Percentiles rank a stretch among this genome's conserved stretches.
phyloP scores from a whole-genome alignment of 2,113 vertebrate species.

The Halichoeres trimaculatus region DNA sequence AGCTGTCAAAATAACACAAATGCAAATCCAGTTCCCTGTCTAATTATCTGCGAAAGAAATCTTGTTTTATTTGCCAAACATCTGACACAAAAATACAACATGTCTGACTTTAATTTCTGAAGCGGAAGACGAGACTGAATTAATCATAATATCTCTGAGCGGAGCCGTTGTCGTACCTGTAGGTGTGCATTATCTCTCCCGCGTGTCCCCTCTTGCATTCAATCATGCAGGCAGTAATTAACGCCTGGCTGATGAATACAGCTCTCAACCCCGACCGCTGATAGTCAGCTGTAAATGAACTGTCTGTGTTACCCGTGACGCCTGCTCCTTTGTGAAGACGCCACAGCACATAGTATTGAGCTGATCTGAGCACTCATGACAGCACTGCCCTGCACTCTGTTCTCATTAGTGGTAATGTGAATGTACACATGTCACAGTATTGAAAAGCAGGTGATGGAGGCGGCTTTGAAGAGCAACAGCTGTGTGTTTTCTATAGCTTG shows the following conservation, averaged over 20 bases:
- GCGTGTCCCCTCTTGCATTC: constrained; percentile 54
- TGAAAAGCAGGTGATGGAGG: constrained; percentile 36
- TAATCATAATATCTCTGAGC: constrained; percentile 73
- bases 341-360: constrained; percentile 26
- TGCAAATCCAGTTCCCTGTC: constrained; percentile 21
- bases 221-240: constrained; percentile 80
- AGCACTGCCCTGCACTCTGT: constrained; percentile 32
- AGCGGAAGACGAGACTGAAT: constrained; percentile 65
- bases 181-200: constrained; percentile 76
- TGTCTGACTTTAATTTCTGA: constrained; percentile 68
- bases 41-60: constrained; percentile 59
- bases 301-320: constrained; percentile 48
- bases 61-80: constrained; percentile 57
- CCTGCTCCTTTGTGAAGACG: constrained; percentile 51
- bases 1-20: constrained; percentile 42
- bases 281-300: constrained; percentile 60
- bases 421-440: constrained; percentile 53
- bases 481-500: constrained; percentile 25
- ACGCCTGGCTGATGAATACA: constrained; percentile 70
- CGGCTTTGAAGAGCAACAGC: constrained; percentile 6
- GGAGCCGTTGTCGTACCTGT: constrained; percentile 62
- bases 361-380: constrained; percentile 41
- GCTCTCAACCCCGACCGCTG: constrained; percentile 57
- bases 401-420: constrained; percentile 59
- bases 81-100: constrained; percentile 59